phyloP scores from a whole-genome alignment of 2,797 vertebrate species.

The Benthosema pterotum region DNA sequence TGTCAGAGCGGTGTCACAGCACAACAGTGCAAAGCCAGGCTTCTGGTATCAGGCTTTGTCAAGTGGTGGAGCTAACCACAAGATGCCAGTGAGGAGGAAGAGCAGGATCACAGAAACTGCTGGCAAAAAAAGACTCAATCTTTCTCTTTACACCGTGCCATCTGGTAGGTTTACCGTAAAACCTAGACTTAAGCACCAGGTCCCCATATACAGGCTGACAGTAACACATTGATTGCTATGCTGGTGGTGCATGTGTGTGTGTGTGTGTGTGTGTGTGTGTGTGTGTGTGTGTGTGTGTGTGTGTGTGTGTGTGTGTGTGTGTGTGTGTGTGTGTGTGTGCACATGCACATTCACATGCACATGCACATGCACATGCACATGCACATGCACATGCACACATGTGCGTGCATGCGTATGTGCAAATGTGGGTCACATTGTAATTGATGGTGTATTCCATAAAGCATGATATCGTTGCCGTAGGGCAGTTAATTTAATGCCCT shows the following conservation, averaged over 20 bases:
- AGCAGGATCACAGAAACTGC: slow-evolving; percentile 61
- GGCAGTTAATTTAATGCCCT: no score
- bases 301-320: no score
- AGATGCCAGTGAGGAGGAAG: slow-evolving; percentile 68
- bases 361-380: no score
- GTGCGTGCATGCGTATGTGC: neutral
- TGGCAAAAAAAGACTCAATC: slow-evolving; percentile 60
- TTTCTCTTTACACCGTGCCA: slow-evolving; percentile 65
- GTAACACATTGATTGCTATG: slow-evolving; percentile 64
- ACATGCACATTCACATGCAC: no score
- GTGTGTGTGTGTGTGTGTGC: no score
- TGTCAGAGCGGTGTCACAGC: slow-evolving; percentile 68
- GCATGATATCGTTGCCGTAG: no score
- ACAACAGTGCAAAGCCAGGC: slow-evolving; percentile 63
- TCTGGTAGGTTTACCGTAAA: slow-evolving; percentile 63
- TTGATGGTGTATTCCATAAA: slow-evolving; percentile 28
- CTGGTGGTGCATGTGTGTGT: no score
- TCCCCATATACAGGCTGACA: slow-evolving; percentile 55
- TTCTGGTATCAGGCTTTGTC: slow-evolving; percentile 62
- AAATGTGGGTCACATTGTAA: slow-evolving; percentile 33
- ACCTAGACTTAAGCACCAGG: slow-evolving; percentile 64
- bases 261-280: no score
- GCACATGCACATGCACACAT: no score
- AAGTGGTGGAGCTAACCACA: slow-evolving; percentile 68
- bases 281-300: no score